Conservation (phyloP, 2,113 vertebrate species). For the Calyptomena viridis region DNA sequence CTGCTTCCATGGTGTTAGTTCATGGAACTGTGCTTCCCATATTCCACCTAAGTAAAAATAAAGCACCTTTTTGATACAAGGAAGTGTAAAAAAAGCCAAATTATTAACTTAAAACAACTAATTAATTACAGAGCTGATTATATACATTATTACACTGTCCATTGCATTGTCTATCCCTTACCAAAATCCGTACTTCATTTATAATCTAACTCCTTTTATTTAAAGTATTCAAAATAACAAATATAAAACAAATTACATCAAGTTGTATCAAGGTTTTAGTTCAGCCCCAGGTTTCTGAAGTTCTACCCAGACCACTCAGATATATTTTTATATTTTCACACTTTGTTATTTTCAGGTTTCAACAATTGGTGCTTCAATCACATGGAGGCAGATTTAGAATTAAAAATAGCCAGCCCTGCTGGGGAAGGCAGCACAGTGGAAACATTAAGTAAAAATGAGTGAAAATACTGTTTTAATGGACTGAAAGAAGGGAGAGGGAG, state of each 20-base stretch:
- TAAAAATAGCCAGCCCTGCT: neutral
- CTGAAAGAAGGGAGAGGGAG: neutral
- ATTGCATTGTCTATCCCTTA: neutral
- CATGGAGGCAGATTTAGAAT: accelerated
- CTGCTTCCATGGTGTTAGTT: neutral
- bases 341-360: neutral
- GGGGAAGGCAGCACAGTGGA: neutral
- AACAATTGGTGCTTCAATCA: neutral
- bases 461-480: neutral
- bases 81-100: neutral
- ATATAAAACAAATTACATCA: neutral
- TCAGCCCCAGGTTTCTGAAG: neutral
- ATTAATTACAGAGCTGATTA: neutral
- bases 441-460: neutral
- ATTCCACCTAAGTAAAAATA: neutral
- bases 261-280: accelerated
- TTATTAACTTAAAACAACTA: neutral
- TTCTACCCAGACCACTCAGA: neutral
- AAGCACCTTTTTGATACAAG: neutral
- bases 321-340: neutral
- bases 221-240: neutral
- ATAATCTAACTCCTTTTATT: neutral
- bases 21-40: neutral
- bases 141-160: neutral
- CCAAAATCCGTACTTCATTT: neutral